Evolutionary conservation across 2,888 invertebrate species (phyloP), one percentile per base, ranked within the genome.

Genomic region (Drosophila borborema): DNA sequence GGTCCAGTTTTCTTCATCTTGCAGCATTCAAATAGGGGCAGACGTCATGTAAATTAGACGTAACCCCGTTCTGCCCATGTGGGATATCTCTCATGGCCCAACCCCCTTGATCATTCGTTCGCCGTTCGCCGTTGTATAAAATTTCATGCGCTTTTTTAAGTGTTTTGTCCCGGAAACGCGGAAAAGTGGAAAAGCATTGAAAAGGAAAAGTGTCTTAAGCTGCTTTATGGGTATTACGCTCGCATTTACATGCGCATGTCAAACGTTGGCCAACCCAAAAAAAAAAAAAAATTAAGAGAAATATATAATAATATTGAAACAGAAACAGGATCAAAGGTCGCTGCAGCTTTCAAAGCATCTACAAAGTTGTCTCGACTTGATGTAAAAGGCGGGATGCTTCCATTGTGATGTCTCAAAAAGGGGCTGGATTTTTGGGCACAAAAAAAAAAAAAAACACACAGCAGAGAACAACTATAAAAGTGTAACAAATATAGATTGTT

Each of bases 221-320:
- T 82, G 81, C 86, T 86, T 86, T 90, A 88, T 75, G 83, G 86
- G 90, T 81, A 86, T 86, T 90, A 86, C 75, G 73, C 63, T 56
- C 71, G 75, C 81, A 78, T 86, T 81, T 88, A 89, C 86, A 82
- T 71, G 81, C 89, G 69, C 89, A 79, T 77, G 84, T 88, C 89
- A 88, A 80, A 78, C 73, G 77, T 51, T 78, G 80, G 77, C 77
- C 81, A 73, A 72, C 18, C 46, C 45, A 36, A 65, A 64, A 64
- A 3, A 23, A 23, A 23, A 55, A 68, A 64, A 65, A 70, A 20
- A n/a, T 2, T 4, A 2, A 9, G n/a, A 61, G 56, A 70, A 48
- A 48, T 18, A 31, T 12, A 51, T 53, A 46, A 61, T 31, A 60
- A 40, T 54, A 40, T 55, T 41, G 55, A 40, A 51, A 53, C 51